Conservation (phyloP, 2,888 invertebrate genomes). For the Pristionchus fissidentatus region DNA sequence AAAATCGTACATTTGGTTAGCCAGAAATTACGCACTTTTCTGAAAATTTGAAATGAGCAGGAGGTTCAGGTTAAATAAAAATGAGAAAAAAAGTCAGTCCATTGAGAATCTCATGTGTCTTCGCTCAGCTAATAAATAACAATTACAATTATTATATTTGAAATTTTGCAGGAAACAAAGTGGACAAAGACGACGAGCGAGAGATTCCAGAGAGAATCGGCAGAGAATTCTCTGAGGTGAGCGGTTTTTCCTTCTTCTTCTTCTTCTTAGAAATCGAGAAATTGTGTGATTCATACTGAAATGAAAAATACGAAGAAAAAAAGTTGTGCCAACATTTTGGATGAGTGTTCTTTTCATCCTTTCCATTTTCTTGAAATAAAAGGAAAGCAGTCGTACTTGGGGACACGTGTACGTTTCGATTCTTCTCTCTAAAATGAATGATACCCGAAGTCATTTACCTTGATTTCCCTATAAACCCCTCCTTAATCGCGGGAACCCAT, state of each 20-base stretch:
- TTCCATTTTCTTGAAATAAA: too few relatives aligned
- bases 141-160: neutral
- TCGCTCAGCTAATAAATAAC: neutral
- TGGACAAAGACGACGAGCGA: slow-evolving; percentile 90
- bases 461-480: too few relatives aligned
- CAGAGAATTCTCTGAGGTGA: slow-evolving; percentile 90
- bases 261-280: neutral
- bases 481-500: too few relatives aligned
- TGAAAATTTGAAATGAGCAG: too few relatives aligned
- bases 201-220: slow-evolving; percentile 95
- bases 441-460: too few relatives aligned
- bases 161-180: slow-evolving; percentile 92
- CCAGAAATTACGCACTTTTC: too few relatives aligned
- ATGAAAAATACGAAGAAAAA: neutral
- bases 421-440: too few relatives aligned
- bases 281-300: neutral
- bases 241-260: neutral
- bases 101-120: neutral
- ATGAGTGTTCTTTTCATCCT: neutral
- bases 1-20: too few relatives aligned
- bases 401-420: too few relatives aligned
- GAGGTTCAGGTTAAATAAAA: neutral
- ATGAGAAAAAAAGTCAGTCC: neutral
- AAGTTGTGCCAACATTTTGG: neutral
- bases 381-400: too few relatives aligned